phyloP scores from a whole-genome alignment of 2,113 vertebrate genomes.

The Saguinus imperator region DNA sequence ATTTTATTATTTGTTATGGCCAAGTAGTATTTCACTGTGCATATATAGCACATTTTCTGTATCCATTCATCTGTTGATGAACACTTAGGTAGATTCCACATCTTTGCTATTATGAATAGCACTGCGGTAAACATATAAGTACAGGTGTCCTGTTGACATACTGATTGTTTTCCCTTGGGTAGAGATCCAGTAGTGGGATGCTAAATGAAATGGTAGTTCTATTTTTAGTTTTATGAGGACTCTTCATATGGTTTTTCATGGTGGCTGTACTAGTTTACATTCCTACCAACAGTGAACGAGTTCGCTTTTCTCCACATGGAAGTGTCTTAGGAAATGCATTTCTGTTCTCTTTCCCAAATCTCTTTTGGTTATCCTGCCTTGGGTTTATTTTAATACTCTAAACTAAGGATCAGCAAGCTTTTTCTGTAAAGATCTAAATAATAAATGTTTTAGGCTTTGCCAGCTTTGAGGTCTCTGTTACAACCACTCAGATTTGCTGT shows the following conservation, averaged over 20 bases:
- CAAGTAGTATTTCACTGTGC: not conserved
- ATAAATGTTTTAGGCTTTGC: not conserved
- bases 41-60: not conserved
- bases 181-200: not conserved
- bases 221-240: not conserved
- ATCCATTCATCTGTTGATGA: not conserved
- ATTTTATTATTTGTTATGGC: not conserved
- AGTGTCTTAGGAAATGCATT: not conserved
- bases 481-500: not conserved
- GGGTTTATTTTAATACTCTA: constrained; percentile 13
- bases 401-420: not conserved
- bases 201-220: not conserved
- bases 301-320: not conserved
- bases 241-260: not conserved
- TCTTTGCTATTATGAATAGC: not conserved
- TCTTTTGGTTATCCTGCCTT: not conserved
- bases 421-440: not conserved
- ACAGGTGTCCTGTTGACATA: not conserved
- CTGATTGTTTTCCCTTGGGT: not conserved
- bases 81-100: not conserved
- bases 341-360: not conserved
- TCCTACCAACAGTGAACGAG: not conserved
- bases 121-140: not conserved
- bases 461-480: not conserved
- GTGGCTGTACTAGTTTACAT: not conserved